Evolutionary conservation across 2,888 invertebrate genomes (phyloP).

Genomic region (Troides oblongomaculatus): DNA sequence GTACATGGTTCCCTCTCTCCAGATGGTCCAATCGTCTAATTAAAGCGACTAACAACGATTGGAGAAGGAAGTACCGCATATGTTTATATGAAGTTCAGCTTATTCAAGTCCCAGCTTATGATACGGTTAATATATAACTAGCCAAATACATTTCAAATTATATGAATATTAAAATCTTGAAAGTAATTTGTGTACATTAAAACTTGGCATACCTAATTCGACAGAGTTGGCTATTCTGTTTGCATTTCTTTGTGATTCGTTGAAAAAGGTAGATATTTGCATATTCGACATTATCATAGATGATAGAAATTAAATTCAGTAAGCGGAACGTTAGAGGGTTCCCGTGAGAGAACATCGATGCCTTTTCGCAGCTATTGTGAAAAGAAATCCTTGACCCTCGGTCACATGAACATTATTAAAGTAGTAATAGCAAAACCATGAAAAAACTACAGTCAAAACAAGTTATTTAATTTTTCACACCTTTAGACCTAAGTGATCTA

Average conservation of each 20-base stretch:
- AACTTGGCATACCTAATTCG: not conserved
- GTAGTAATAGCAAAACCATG: no score
- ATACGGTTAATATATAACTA: no score
- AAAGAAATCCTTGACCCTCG: conserved; percentile 48
- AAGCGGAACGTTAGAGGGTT: conserved; percentile 40
- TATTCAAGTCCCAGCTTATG: no score
- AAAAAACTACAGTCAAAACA: no score
- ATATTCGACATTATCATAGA: conserved; percentile 26
- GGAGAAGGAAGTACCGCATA: no score
- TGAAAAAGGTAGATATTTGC: conserved; percentile 7
- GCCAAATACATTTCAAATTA: not conserved
- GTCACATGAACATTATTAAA: conserved; percentile 44
- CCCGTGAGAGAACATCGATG: conserved; percentile 49
- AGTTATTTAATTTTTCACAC: no score
- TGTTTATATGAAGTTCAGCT: no score
- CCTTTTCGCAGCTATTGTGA: conserved; percentile 51
- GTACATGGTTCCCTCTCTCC: no score
- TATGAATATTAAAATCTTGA: not conserved
- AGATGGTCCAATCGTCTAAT: no score
- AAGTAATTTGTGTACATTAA: not conserved
- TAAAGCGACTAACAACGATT: no score
- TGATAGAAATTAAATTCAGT: conserved; percentile 43
- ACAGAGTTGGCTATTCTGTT: not conserved
- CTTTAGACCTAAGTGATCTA: no score
- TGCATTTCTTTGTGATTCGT: conserved; percentile 2